Percentiles rank a stretch among this genome's conserved stretches.
Evolutionary conservation across 2,797 vertebrate species (phyloP).

Genomic region (Oceanodroma leucorhoa): DNA sequence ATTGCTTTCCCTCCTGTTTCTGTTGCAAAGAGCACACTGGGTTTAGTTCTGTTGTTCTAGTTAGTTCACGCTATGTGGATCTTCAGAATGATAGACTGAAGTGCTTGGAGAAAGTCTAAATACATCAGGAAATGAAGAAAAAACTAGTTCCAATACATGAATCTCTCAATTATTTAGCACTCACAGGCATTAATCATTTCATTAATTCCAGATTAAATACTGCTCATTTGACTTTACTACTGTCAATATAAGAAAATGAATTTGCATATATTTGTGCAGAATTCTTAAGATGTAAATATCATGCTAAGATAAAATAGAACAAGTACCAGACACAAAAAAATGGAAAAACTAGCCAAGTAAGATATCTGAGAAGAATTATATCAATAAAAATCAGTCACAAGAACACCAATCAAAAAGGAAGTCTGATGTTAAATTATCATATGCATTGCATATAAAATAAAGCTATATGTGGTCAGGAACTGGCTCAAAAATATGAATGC

Average conservation of each 20-base stretch:
- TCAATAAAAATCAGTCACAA: not conserved
- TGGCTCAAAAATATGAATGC: not conserved
- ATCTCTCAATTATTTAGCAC: slow-evolving; percentile 8
- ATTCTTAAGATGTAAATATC: not conserved
- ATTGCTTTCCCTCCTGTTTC: not conserved
- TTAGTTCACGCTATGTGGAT: not conserved
- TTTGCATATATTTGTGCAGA: not conserved
- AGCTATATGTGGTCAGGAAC: not conserved
- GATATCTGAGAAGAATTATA: not conserved
- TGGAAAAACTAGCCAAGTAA: not conserved
- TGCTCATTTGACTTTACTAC: not conserved
- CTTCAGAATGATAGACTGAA: not conserved
- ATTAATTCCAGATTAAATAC: slow-evolving; percentile 17
- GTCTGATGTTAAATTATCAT: not conserved
- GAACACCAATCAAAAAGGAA: not conserved
- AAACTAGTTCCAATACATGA: not conserved
- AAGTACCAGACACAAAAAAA: not conserved
- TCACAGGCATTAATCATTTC: not conserved
- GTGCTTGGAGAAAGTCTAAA: not conserved
- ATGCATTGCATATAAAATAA: not conserved
- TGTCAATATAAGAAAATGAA: not conserved
- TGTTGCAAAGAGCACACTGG: not conserved
- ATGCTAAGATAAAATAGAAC: not conserved
- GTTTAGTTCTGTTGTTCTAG: not conserved
- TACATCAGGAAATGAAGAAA: not conserved